Evolutionary conservation across 2,113 vertebrate species (phyloP), one percentile per base, ranked within the genome.

Genomic region (Nettapus auritus): DNA sequence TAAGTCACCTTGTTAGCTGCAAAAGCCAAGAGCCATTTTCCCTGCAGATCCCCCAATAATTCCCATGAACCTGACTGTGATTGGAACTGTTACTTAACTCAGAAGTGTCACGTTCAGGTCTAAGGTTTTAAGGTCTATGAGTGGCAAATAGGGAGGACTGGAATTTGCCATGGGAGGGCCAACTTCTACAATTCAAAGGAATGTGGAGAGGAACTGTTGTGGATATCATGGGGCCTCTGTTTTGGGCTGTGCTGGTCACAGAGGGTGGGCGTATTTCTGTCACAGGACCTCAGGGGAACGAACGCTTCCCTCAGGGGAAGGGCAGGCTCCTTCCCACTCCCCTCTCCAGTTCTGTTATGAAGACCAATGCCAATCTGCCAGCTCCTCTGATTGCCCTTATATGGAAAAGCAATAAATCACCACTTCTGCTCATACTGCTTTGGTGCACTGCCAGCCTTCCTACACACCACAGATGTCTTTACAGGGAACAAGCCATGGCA

Each of bases 401-500:
- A 76, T 77, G 82, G 85, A 86, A 71, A 88, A 83, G 76, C 67
- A 88, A 84, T 52, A 94, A 83, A 91, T 64, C 82, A 77, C 33
- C 31, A 52, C 50, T 96, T 89, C 64, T 83, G 11, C 33, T 93
- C 50, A 16, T 70, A 33, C 1, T 40, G 31, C 53, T 60, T 53
- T 92, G 88, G 80, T 93, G 22, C n/a, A 21, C 52, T 90, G 69
- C 86, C 88, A 94, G 56, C 33, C 76, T 93, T 87, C 89, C 88
- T 82, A 78, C 69, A 60, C 64, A 67, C 34, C 33, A 59, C 66
- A 86, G 76, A 83, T 56, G 26, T 75, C 88, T 94, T 80, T 53
- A 28, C 6, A 80, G 64, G 42, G 71, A 78, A 59, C 46, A 91
- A 86, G 40, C 8, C 9, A 1, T 56, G 52, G 80, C 44, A 88